A percentile compares a stretch with the other conserved stretches of the same genome.
Conservation (phyloP, 1,140 invertebrate genomes). For the Drosophila saltans region DNA sequence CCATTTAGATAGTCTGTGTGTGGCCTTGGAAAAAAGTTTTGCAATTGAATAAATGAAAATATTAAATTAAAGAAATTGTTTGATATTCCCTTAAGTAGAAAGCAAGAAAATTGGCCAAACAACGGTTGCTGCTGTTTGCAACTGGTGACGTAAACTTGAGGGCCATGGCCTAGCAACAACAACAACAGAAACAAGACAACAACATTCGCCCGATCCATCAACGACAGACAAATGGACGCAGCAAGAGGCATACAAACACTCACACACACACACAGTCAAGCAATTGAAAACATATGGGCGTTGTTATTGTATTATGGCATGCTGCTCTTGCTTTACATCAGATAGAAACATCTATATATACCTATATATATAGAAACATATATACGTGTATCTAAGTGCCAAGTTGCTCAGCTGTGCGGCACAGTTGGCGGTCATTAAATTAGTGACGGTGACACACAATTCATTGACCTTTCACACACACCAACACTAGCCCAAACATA, state of each 20-base stretch:
- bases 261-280: slow-evolving; percentile 14
- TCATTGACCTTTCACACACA: slow-evolving; percentile 66
- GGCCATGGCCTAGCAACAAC: slow-evolving; percentile 26
- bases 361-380: no score
- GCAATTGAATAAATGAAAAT: slow-evolving; percentile 12
- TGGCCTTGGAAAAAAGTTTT: slow-evolving; percentile 3
- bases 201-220: slow-evolving; percentile 47
- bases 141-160: slow-evolving; percentile 17
- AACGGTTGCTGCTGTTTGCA: slow-evolving; percentile 5
- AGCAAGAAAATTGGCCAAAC: slow-evolving; percentile 16
- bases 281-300: slow-evolving; percentile 69
- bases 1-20: background rate
- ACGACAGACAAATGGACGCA: slow-evolving; percentile 74
- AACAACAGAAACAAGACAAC: slow-evolving; percentile 28
- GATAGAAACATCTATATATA: slow-evolving; percentile 7
- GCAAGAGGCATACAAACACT: slow-evolving; percentile 45
- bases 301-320: slow-evolving; percentile 27
- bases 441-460: slow-evolving; percentile 59
- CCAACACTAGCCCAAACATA: background rate
- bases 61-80: slow-evolving; percentile 12
- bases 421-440: slow-evolving; percentile 77
- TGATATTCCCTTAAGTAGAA: background rate
- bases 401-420: slow-evolving; percentile 68
- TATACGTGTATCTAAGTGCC: slow-evolving; percentile 10
- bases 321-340: slow-evolving; percentile 29